A percentile compares a stretch with the other conserved stretches of the same genome.
Conservation (phyloP, 2,797 vertebrate species). For the Phrynocephalus guinanensis region DNA sequence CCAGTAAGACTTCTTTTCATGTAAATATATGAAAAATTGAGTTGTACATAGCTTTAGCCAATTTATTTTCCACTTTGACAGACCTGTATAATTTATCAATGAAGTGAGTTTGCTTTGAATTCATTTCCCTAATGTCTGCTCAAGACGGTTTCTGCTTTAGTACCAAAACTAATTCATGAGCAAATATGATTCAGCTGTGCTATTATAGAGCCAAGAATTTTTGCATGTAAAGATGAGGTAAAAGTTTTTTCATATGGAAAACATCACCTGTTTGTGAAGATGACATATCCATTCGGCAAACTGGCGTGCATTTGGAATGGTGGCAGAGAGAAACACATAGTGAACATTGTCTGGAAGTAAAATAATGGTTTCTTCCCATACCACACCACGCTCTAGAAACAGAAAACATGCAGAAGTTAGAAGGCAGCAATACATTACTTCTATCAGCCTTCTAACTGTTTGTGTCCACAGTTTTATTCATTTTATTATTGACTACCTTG, state of each 20-base stretch:
- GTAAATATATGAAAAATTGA: background rate
- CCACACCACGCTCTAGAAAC: slow-evolving; percentile 93
- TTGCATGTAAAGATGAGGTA: background rate
- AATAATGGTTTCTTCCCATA: slow-evolving; percentile 99
- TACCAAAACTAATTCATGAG: background rate
- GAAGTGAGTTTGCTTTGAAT: background rate
- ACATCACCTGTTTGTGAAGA: slow-evolving; percentile 92
- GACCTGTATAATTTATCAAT: background rate
- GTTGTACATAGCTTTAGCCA: background rate
- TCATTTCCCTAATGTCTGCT: no score
- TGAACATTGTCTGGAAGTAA: slow-evolving; percentile 98
- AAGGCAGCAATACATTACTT: background rate
- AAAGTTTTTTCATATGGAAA: background rate
- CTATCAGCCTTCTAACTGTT: background rate
- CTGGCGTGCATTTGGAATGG: slow-evolving; percentile 96
- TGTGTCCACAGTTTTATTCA: background rate
- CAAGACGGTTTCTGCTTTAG: background rate
- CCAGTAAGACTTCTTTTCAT: background rate
- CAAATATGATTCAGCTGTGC: background rate
- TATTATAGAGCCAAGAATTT: background rate
- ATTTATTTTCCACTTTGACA: background rate
- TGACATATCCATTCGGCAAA: slow-evolving; percentile 99
- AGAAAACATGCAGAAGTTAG: slow-evolving; percentile 23
- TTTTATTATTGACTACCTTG: background rate
- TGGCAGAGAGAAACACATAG: slow-evolving; percentile 97